phyloP scores from a whole-genome alignment of 1,140 invertebrate species.

The Eumaeus atala region DNA sequence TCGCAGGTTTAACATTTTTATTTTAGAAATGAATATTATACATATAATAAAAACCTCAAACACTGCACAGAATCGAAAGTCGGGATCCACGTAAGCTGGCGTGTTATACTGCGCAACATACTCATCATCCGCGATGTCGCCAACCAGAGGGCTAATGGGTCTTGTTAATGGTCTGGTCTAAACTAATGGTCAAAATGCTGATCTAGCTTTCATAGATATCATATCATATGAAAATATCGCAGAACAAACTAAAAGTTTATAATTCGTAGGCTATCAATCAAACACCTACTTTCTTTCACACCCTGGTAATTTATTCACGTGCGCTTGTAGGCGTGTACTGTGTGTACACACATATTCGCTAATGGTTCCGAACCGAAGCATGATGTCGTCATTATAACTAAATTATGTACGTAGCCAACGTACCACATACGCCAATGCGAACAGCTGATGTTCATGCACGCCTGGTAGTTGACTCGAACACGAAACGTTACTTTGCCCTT shows the following conservation, averaged over 20 bases:
- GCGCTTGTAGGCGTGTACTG: constrained; percentile 15
- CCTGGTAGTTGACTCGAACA: constrained; percentile 37
- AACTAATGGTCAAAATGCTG: no score
- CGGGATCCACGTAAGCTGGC: no score
- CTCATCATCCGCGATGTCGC: no score
- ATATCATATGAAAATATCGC: neutral
- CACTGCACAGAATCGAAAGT: no score
- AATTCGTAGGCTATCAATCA: constrained; percentile 16
- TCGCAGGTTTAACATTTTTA: no score
- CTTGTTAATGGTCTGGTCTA: no score
- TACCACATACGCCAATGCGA: constrained; percentile 39
- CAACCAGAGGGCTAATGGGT: no score
- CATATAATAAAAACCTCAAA: no score
- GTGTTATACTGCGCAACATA: no score
- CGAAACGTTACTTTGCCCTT: constrained; percentile 26
- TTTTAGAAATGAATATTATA: no score
- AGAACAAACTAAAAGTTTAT: neutral
- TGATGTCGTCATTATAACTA: constrained; percentile 46
- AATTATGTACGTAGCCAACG: constrained; percentile 45
- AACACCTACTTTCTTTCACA: constrained; percentile 18
- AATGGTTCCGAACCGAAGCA: constrained; percentile 28
- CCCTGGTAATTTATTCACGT: constrained; percentile 19
- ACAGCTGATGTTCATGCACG: constrained; percentile 31
- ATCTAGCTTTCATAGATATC: no score
- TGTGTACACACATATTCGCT: constrained; percentile 17